These are phyloP conservation scores for Poliocrania exsul DNA, from an alignment of 2,797 vertebrate genomes.

Conservation along the genomic window DNA sequence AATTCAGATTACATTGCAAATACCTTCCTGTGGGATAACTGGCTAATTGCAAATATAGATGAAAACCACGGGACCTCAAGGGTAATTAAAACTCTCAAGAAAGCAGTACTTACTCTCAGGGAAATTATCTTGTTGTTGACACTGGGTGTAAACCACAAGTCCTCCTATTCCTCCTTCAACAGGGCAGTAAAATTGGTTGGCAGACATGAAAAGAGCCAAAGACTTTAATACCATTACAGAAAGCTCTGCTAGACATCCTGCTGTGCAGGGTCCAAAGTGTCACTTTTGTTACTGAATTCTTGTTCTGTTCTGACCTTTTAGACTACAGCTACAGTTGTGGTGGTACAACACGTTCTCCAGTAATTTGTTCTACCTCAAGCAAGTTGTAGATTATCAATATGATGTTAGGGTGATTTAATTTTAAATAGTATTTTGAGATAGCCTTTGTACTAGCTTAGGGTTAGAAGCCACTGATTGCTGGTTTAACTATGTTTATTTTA, in stretches of 20 bases:
- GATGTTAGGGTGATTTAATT: neutral
- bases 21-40: constrained; percentile 11
- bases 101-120: constrained; percentile 39
- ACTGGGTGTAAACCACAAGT: constrained; percentile 23
- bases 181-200: constrained; percentile 1
- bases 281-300: constrained; percentile 52
- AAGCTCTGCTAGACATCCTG: neutral
- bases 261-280: constrained; percentile 47
- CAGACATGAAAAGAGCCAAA: constrained; percentile 27
- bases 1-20: constrained; percentile 62
- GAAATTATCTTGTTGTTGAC: constrained; percentile 51
- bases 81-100: constrained; percentile 40
- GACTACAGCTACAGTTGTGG: neutral
- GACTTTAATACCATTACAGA: constrained; percentile 34
- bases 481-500: neutral
- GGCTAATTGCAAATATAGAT: constrained; percentile 23
- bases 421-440: neutral
- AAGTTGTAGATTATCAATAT: constrained; percentile 9
- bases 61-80: constrained; percentile 28
- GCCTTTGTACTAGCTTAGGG: neutral
- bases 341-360: constrained; percentile 5
- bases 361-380: neutral
- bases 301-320: constrained; percentile 50
- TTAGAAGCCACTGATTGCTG: neutral
- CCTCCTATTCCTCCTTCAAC: constrained; percentile 3